phyloP scores from a whole-genome alignment of 2,888 invertebrate genomes.

The Hololepta plana region DNA sequence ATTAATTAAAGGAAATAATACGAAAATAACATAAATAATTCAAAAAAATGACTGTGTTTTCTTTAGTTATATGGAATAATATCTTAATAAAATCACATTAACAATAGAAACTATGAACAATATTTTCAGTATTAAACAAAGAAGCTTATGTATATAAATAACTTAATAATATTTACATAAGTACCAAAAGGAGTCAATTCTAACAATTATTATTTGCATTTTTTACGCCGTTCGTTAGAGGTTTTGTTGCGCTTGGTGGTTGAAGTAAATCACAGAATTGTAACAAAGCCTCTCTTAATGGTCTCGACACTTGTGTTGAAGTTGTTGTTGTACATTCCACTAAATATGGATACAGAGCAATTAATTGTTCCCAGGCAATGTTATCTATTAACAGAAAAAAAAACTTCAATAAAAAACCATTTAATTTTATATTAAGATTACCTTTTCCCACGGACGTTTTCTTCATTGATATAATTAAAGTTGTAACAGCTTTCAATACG shows the following conservation, averaged over 20 bases:
- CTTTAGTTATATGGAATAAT: no score
- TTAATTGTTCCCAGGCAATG: conserved; percentile 84
- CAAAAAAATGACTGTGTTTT: no score
- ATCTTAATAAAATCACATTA: no score
- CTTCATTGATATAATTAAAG: conserved; percentile 80
- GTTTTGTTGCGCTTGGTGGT: conserved; percentile 30
- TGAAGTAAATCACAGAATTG: conserved; percentile 72
- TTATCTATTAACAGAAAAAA: no score
- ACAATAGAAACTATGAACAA: no score
- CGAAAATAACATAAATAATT: no score
- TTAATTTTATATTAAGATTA: conserved; percentile 19
- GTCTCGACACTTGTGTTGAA: conserved; percentile 61
- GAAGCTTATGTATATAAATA: no score
- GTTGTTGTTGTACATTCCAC: conserved; percentile 73
- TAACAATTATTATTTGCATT: no score
- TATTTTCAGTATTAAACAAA: no score
- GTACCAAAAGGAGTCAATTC: no score
- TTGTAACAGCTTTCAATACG: conserved; percentile 85
- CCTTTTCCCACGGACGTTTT: conserved; percentile 77
- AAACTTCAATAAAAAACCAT: conserved; percentile 6
- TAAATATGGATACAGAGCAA: conserved; percentile 76
- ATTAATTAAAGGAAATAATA: no score
- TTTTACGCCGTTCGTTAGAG: conserved; percentile 12
- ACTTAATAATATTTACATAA: no score
- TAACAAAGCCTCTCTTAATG: conserved; percentile 66